Percentiles rank a stretch among this genome's conserved stretches.
These are phyloP conservation scores for Caprella mutica DNA, from an alignment of 2,888 invertebrate species.

Conservation along the genomic window DNA sequence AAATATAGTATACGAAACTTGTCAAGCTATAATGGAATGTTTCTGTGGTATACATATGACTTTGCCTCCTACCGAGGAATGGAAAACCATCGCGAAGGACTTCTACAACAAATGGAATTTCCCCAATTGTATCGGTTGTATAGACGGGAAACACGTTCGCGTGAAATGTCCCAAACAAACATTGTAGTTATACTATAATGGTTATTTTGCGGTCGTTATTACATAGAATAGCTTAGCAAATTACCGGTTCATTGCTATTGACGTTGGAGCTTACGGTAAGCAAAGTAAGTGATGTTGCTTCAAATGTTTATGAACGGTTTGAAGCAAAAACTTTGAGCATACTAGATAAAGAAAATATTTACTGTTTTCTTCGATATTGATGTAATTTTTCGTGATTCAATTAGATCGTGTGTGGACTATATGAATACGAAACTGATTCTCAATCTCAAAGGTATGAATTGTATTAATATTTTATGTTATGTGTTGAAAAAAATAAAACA, in stretches of 20 bases:
- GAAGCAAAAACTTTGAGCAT: constrained; percentile 7
- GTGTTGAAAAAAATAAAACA: too few relatives aligned
- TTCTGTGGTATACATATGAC: constrained; percentile 9
- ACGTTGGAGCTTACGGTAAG: constrained; percentile 8
- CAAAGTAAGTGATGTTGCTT: constrained; percentile 8
- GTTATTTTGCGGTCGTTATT: constrained; percentile 7
- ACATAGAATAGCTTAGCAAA: constrained; percentile 9
- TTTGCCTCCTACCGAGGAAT: constrained; percentile 3
- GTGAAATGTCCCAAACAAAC: constrained; percentile 6
- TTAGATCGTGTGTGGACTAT: too few relatives aligned
- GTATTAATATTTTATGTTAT: too few relatives aligned
- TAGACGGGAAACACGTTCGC: constrained; percentile 13
- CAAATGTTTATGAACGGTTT: constrained; percentile 10
- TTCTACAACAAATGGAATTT: constrained; percentile 11
- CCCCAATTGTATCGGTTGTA: constrained; percentile 10
- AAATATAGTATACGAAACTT: constrained; percentile 9
- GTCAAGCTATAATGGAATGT: constrained; percentile 8
- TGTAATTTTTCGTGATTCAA: background rate
- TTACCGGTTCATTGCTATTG: constrained; percentile 6
- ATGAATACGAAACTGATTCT: too few relatives aligned
- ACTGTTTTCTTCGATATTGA: constrained; percentile 3
- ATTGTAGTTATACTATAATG: constrained; percentile 6
- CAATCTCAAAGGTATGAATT: too few relatives aligned
- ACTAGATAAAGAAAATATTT: constrained; percentile 4
- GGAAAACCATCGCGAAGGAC: constrained; percentile 9